Evolutionary conservation across 2,797 vertebrate species (phyloP), one percentile per base, ranked within the genome.

Genomic region (Nasua narica): DNA sequence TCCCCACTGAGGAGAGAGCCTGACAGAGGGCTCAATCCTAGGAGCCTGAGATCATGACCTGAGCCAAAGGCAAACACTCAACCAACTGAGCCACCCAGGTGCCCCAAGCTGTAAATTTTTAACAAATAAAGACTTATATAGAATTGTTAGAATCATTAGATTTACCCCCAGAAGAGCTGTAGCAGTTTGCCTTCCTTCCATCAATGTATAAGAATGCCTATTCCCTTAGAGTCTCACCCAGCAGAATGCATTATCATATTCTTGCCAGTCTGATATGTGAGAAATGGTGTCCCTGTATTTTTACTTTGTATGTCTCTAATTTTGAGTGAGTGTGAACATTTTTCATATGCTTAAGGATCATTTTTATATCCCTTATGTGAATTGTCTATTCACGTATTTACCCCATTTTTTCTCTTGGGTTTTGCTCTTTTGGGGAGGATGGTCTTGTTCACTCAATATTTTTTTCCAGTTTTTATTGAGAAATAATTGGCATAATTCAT

Each of bases 211-310:
- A 88, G 46, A 37, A 7, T 86, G n/a, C 65, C 69, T 95, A 29
- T 82, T 95, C 90, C 54, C 29, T 92, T 67, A 29, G n/a, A 43
- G 48, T 52, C 58, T 90, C 40, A 91, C 27, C 69, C 15, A 65
- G 50, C 25, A 92, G 67, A 90, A 87, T 58, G 48, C 46, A 27
- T 88, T 78, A 32, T 46, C 84, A 72, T 91, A 23, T 79, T 94
- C 70, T 60, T 91, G 5, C 37, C 60, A 62, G 25, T 84, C 25
- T 62, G 12, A 40, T 91, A 79, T 27, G 18, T 91, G 60, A 76
- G 78, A 94, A 88, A 88, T 88, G 46, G 19, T 96, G 4, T 92
- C 48, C 76, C 32, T 88, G 79, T 74, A 74, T 84, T 89, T 87
- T 78, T 46, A 72, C 78, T 84, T 77, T 46, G 27, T n/a, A 62